These are phyloP conservation scores for Forpus xanthops DNA, from an alignment of 2,797 vertebrate species.

Conservation along the genomic window DNA sequence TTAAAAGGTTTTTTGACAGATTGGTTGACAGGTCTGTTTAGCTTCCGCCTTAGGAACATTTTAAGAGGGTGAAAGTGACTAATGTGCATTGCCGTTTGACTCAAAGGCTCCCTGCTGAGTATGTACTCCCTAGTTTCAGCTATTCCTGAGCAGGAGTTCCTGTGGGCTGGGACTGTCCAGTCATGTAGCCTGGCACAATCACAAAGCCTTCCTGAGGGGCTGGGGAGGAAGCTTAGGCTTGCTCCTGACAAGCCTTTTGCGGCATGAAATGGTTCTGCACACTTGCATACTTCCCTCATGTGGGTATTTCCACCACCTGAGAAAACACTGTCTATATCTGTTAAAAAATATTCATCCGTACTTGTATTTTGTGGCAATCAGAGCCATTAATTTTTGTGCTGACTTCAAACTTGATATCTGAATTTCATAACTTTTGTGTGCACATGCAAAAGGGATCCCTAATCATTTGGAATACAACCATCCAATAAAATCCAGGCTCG, in stretches of 20 bases:
- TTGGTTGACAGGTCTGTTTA: background rate
- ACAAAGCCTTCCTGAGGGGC: fast-evolving
- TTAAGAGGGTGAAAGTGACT: background rate
- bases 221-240: background rate
- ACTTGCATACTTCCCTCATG: fast-evolving
- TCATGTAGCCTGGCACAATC: background rate
- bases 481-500: fast-evolving
- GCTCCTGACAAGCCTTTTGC: background rate
- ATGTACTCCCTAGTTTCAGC: background rate
- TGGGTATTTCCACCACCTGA: background rate
- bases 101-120: background rate
- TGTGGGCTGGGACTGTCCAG: fast-evolving
- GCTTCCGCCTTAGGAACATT: background rate
- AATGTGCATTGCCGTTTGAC: background rate
- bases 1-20: background rate
- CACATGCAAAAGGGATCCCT: background rate
- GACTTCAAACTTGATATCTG: background rate
- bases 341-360: background rate
- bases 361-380: background rate
- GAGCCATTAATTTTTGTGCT: background rate
- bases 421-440: background rate
- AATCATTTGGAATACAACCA: background rate
- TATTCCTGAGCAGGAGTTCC: background rate
- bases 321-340: background rate
- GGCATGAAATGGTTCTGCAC: background rate